Base-by-base conservation (phyloP, 1,140 invertebrate genomes). In the Sitobion miscanthi region DNA sequence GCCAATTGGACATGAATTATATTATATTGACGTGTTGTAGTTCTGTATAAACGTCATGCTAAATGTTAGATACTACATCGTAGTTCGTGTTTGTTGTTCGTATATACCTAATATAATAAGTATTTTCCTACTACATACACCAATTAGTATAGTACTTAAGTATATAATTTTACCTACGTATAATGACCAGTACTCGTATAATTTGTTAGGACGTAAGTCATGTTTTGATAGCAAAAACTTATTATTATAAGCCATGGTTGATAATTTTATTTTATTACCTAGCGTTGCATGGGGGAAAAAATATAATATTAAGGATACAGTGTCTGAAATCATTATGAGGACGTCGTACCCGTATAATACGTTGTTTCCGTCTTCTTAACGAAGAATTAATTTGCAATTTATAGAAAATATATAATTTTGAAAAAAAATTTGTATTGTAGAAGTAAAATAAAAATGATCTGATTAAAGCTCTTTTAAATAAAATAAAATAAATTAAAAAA, bases 31-130 rank as follows among this genome's bases (percentile, higher is more conserved):
- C 62, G 30, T 77, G 62, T 30, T 69, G n/a, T 77, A 77, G n/a
- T 77, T 77, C 62, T 77, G 14, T 77, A 77, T 77, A 77, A n/a
- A 77, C 62, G n/a, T n/a, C 62, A n/a, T 77, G 14, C 62, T 77
- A 77, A 77, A 77, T 77, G 62, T 30, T n/a, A 35, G 62, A 77
- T 77, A 77, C 30, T 77, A n/a, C 14, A 77, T n/a, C 14, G n/a
- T 77, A 17, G 62, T 77, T 77, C 62, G 62, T 77, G 62, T 77
- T 77, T 77, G 62, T 77, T n/a, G 62, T 77, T 77, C 62, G n/a
- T 77, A 77, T 77, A 77, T n/a, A 77, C 30, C 4, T 17, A 77
- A 77, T 77, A 77, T 77, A 77, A 77, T 77, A 77, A 30, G 25
- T 57, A 57, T 3, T 30, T 77, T n/a, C 62, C 62, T 77, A 77